phyloP scores from a whole-genome alignment of 2,888 invertebrate genomes.

The Pyrrhia umbra region DNA sequence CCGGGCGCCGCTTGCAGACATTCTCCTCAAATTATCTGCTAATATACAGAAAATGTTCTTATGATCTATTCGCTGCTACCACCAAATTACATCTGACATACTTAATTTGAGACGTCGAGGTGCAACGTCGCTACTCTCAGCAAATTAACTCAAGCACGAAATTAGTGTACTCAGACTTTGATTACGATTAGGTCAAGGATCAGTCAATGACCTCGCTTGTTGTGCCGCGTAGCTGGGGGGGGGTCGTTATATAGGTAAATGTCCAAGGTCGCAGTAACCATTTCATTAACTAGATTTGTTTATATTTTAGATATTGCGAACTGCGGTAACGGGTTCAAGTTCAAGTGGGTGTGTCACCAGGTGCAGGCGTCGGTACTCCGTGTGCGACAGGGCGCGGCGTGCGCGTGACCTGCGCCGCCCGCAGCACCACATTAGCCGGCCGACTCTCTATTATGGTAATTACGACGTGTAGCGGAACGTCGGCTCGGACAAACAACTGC shows the following conservation, averaged over 20 bases:
- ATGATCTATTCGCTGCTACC: constrained; percentile 22
- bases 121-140: constrained; percentile 6
- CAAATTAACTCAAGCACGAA: constrained; percentile 20
- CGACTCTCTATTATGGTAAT: constrained; percentile 59
- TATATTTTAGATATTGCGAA: too few relatives aligned
- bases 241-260: too few relatives aligned
- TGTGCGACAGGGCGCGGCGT: too few relatives aligned
- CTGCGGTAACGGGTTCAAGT: background rate
- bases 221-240: too few relatives aligned
- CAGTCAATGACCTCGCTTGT: constrained; percentile 28
- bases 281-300: too few relatives aligned
- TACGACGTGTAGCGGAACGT: constrained; percentile 46
- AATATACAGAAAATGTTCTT: constrained; percentile 33
- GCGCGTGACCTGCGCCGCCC: background rate
- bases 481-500: constrained; percentile 53
- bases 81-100: constrained; percentile 25
- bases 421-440: background rate
- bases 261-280: too few relatives aligned
- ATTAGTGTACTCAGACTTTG: constrained; percentile 3
- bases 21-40: constrained; percentile 26
- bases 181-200: background rate
- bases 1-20: background rate
- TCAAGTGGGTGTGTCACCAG: too few relatives aligned
- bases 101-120: constrained; percentile 13
- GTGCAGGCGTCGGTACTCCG: background rate